Evolutionary conservation across 2,888 invertebrate species (phyloP), one percentile per base, ranked within the genome.

Genomic region (Pecten maximus): DNA sequence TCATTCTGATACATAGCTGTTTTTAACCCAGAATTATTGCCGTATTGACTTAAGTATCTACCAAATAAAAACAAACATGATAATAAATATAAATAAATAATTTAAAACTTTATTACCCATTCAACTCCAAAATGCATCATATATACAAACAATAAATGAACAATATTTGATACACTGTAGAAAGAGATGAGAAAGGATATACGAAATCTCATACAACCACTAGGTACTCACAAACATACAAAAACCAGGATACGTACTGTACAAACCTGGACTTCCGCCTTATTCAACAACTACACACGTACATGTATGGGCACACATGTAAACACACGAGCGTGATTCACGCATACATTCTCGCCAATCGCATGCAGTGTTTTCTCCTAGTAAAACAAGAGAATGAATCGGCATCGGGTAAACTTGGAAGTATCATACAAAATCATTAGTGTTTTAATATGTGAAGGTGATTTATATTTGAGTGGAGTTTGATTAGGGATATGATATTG

Each of bases 51-150:
- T n/a, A n/a, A n/a, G n/a, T n/a, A n/a, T n/a, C n/a, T 44, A 44
- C 12, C 6, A 12, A 44, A 44, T 44, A 44, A 74, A 23, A 74
- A 74, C 74, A 28, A 35, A 74, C 74, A 35, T 28, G 2, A 74
- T 12, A 74, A 74, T 74, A 10, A 74, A 74, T 74, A 74, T 74
- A 74, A 74, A 74, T 74, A 74, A 74, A 74, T 74, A 74, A 74
- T 74, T 74, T 74, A 74, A 74, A 74, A 74, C 74, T 74, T 74
- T 74, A 74, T 74, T 74, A 74, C 74, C 74, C 74, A 74, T 74
- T 74, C 74, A 74, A 74, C 74, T 74, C 74, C 74, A 74, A 74
- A 74, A 74, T 74, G 74, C 74, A 74, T 35, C 74, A 74, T 74
- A 74, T 74, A 74, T 74, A 74, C 74, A 74, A 74, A 74, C 74